These are phyloP conservation scores for Noctua fimbriata DNA, from an alignment of 2,888 invertebrate species.

Conservation along the genomic window DNA sequence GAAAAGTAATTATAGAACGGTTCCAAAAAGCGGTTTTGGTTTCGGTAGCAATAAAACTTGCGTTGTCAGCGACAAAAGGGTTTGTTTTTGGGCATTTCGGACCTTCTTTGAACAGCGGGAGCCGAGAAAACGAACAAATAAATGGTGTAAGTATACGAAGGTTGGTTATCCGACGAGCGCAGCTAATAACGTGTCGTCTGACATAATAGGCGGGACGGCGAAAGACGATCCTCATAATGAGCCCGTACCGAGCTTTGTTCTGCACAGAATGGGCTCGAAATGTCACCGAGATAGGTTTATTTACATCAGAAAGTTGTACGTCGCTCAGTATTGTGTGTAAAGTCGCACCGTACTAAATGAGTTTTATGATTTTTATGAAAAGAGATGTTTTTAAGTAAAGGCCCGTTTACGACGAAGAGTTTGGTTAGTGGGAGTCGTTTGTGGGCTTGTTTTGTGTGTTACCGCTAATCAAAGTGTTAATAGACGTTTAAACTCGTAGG, in stretches of 20 bases:
- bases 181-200: constrained; percentile 69
- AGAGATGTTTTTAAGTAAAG: constrained; percentile 48
- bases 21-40: constrained; percentile 75
- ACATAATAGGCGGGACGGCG: constrained; percentile 66
- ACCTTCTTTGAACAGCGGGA: constrained; percentile 76
- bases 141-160: constrained; percentile 65
- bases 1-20: constrained; percentile 74
- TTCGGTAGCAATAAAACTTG: constrained; percentile 86
- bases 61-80: constrained; percentile 79
- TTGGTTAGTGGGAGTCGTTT: constrained; percentile 33
- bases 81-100: constrained; percentile 71
- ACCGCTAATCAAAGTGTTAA: constrained; percentile 40
- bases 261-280: constrained; percentile 62
- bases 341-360: constrained; percentile 64
- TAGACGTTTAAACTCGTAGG: constrained; percentile 36
- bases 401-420: constrained; percentile 27
- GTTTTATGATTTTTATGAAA: constrained; percentile 65
- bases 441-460: constrained; percentile 30
- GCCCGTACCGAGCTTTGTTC: constrained; percentile 68
- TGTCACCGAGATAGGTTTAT: constrained; percentile 69
- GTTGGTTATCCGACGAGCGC: constrained; percentile 64
- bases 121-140: constrained; percentile 68
- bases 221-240: constrained; percentile 70
- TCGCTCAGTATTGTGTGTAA: constrained; percentile 63
- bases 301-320: constrained; percentile 70